Percentiles rank a stretch among this genome's conserved stretches.
phyloP scores from a whole-genome alignment of 2,113 vertebrate species.

The Pelecanoides urinatrix region DNA sequence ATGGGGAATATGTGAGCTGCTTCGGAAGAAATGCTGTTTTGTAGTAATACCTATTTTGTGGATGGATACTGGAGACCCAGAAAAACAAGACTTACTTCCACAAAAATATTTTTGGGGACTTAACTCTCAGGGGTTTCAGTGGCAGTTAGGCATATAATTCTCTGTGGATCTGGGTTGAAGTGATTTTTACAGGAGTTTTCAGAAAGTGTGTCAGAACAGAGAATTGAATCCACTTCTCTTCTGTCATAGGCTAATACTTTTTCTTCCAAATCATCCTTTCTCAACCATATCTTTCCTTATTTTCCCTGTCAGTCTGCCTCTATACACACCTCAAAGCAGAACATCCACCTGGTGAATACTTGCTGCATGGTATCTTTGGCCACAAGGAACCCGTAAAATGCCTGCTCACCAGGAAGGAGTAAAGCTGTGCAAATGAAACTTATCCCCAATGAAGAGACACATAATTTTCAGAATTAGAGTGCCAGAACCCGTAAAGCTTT shows the following conservation, averaged over 20 bases:
- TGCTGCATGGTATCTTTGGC: not conserved
- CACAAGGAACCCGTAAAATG: not conserved
- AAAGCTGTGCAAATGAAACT: not conserved
- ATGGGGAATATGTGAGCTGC: not conserved
- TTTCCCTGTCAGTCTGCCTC: not conserved
- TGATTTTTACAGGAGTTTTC: not conserved
- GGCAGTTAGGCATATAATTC: not conserved
- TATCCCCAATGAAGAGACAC: not conserved
- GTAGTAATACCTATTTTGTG: not conserved
- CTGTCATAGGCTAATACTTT: not conserved
- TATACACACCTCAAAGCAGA: not conserved
- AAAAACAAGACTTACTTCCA: not conserved
- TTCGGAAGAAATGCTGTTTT: not conserved
- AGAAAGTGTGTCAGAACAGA: not conserved
- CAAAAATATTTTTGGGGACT: not conserved
- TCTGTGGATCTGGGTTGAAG: not conserved
- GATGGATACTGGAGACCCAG: not conserved
- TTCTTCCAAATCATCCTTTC: not conserved
- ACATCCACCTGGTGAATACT: not conserved
- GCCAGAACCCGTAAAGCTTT: not conserved
- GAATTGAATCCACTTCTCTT: not conserved
- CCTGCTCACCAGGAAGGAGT: not conserved
- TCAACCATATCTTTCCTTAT: not conserved
- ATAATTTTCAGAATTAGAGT: constrained; percentile 6
- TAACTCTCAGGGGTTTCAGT: not conserved